Evolutionary conservation across 2,113 vertebrate species (phyloP).

Genomic region (Tamias sibiricus): DNA sequence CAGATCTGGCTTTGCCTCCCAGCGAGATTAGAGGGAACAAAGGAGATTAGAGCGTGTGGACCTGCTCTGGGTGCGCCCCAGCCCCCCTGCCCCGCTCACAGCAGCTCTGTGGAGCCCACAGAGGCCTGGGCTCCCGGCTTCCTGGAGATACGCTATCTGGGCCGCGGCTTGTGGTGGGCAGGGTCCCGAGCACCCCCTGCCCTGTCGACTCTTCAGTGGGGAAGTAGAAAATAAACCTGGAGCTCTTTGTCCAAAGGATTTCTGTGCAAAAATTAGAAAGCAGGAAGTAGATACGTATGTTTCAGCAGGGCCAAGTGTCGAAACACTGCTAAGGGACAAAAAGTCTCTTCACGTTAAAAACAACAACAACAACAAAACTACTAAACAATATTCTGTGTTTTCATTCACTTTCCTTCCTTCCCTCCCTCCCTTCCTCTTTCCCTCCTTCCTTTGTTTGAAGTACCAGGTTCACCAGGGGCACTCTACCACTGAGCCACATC

Average conservation of each 20-base stretch:
- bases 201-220: fast-evolving
- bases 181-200: fast-evolving
- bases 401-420: not conserved
- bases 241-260: not conserved
- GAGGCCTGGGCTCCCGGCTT: not conserved
- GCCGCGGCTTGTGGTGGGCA: not conserved
- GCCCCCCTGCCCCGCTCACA: not conserved
- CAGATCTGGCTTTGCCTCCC: not conserved
- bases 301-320: not conserved
- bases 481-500: no score
- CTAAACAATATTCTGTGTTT: not conserved
- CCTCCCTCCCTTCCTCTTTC: no score
- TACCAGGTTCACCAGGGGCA: no score
- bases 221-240: not conserved
- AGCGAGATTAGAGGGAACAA: not conserved
- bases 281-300: not conserved
- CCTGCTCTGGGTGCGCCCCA: fast-evolving
- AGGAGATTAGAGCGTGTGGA: not conserved
- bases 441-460: not conserved
- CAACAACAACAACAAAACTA: not conserved
- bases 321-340: not conserved
- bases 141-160: not conserved
- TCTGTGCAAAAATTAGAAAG: not conserved
- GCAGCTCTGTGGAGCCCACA: not conserved
- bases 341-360: not conserved